A percentile compares a stretch with the other conserved stretches of the same genome.
Evolutionary conservation across 2,113 vertebrate species (phyloP).

Genomic region (Agelaius phoeniceus): DNA sequence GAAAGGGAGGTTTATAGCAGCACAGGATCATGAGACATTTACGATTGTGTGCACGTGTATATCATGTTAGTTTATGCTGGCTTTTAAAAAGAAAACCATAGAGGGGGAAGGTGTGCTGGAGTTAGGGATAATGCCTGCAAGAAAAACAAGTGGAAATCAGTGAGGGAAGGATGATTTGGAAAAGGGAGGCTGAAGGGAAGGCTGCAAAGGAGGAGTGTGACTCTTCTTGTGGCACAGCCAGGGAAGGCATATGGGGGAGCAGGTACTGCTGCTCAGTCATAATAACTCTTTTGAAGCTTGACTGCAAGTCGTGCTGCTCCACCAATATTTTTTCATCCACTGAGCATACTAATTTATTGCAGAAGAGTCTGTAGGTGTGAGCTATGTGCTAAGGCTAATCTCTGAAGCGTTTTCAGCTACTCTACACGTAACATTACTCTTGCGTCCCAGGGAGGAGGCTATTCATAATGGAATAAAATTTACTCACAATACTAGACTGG

Average conservation of each 20-base stretch:
- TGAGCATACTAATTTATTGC: constrained; percentile 47
- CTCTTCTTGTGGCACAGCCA: background rate
- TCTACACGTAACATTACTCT: constrained; percentile 29
- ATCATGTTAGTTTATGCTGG: background rate
- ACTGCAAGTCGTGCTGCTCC: constrained; percentile 13
- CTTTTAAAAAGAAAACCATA: background rate
- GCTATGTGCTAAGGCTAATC: constrained; percentile 38
- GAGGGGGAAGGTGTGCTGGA: background rate
- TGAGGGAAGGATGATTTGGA: background rate
- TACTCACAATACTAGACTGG: constrained; percentile 30
- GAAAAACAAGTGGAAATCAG: background rate
- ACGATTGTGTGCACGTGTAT: fast-evolving
- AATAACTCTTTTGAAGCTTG: constrained; percentile 51
- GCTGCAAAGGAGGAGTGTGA: background rate
- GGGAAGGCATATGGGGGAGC: background rate
- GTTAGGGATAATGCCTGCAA: background rate
- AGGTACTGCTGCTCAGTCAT: constrained; percentile 19
- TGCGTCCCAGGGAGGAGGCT: background rate
- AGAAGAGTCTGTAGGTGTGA: constrained; percentile 41
- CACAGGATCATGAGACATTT: constrained; percentile 12
- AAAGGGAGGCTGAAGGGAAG: background rate
- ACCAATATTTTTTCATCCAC: constrained; percentile 44
- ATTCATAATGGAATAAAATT: constrained; percentile 50
- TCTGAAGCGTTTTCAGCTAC: constrained; percentile 44
- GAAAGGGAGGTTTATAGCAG: constrained; percentile 48